These are phyloP conservation scores for Clarias laeviceps DNA, from an alignment of 2,797 vertebrate genomes.

Conservation along the genomic window DNA sequence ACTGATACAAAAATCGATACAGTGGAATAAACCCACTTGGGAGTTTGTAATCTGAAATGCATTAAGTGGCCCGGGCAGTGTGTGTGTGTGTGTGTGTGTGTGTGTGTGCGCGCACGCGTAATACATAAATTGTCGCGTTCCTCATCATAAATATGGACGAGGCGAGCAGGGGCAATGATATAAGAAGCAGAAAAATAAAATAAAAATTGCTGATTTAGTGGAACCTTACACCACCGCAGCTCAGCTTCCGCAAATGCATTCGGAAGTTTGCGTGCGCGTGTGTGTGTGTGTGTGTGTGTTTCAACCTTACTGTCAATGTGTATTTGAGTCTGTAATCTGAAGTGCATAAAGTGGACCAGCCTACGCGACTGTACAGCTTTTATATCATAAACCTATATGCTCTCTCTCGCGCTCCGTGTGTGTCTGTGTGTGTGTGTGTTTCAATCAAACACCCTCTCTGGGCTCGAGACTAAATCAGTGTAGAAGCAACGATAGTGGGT, in stretches of 20 bases:
- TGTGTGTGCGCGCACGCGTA: slow-evolving; percentile 17
- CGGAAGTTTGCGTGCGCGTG: slow-evolving; percentile 25
- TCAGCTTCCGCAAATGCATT: slow-evolving; percentile 28
- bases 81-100: not conserved
- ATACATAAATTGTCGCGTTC: slow-evolving; percentile 4
- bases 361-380: not conserved
- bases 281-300: slow-evolving; percentile 33
- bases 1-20: slow-evolving; percentile 36
- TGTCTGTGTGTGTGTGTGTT: slow-evolving; percentile 16
- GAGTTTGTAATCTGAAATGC: slow-evolving; percentile 38
- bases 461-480: slow-evolving; percentile 43
- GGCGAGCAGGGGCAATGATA: not conserved
- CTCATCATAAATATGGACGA: not conserved
- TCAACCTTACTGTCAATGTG: not conserved
- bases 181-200: slow-evolving; percentile 17
- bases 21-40: slow-evolving; percentile 31
- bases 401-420: not conserved
- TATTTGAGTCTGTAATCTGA: not conserved
- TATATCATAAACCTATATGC: not conserved
- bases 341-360: slow-evolving; percentile 1
- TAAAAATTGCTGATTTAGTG: slow-evolving; percentile 61
- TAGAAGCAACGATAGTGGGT: slow-evolving; percentile 41
- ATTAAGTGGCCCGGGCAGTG: slow-evolving; percentile 3
- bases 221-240: slow-evolving; percentile 52
- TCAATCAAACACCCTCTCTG: slow-evolving; percentile 48